Evolutionary conservation across 2,888 invertebrate species (phyloP), one percentile per base, ranked within the genome.

Genomic region (Alloscopus bannaensis): DNA sequence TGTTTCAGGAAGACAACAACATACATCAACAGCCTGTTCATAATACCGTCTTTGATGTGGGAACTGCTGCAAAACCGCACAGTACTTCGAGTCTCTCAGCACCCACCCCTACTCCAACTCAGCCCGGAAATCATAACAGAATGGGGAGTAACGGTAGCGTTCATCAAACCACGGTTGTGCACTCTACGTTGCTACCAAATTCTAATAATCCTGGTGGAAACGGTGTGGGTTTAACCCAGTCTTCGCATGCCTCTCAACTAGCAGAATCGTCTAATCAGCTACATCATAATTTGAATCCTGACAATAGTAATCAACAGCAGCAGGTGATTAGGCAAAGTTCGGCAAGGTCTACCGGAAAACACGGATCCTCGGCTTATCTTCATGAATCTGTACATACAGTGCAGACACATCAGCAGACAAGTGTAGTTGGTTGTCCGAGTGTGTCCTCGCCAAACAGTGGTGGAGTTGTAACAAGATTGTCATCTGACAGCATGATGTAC

Each of bases 401-500:
- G n/a, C n/a, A n/a, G n/a, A n/a, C n/a, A 36, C 6, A 50, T 18
- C 50, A 50, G 18, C 50, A 50, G 50, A 4, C 57, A 28, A 57
- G 29, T 29, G 11, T 55, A 22, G 8, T 22, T 6, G n/a, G 55
- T 47, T 6, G 13, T 52, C 52, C 20, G 24, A 52, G 24, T 13
- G 36, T 52, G 6, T 24, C 52, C 4, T n/a, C 6, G 47, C 18
- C 11, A 28, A 57, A 29, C 2, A 20, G 45, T 16, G 76, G 66
- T 31, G 65, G 64, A 42, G 73, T 75, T 11, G 65, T 75, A 6
- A 75, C 73, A 3, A 68, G 76, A 20, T 26, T 76, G 8, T 29
- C 70, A 4, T 45, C 69, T 45, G 69, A 73, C 26, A 69, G 73
- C 50, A 64, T 81, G 18, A 73, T 81, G 28, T 81, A 73, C 40